Evolutionary conservation across 2,888 invertebrate species (phyloP).

Genomic region (Polyommatus iphigenia): DNA sequence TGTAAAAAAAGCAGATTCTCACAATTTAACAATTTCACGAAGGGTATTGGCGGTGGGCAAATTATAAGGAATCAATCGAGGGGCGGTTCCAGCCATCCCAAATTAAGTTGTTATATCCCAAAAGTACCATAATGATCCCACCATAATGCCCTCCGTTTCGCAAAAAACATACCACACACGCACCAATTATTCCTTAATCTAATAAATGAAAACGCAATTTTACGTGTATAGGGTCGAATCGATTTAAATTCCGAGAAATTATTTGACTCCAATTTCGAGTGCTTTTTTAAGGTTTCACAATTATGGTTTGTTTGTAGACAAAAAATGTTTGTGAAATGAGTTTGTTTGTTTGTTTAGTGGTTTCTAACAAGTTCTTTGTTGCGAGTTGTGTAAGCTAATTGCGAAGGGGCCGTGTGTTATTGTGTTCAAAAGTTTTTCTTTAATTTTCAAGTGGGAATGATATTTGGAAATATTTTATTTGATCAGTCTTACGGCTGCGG

Average conservation of each 20-base stretch:
- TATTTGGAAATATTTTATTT: not conserved
- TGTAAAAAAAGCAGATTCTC: slow-evolving; percentile 1
- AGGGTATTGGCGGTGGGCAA: slow-evolving; percentile 62
- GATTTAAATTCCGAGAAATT: slow-evolving; percentile 51
- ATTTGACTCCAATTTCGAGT: slow-evolving; percentile 39
- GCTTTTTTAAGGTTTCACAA: slow-evolving; percentile 36
- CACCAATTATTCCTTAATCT: slow-evolving; percentile 67
- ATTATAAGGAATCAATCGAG: slow-evolving; percentile 76
- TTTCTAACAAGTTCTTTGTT: slow-evolving; percentile 39
- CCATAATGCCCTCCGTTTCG: slow-evolving; percentile 65
- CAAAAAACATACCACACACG: slow-evolving; percentile 70
- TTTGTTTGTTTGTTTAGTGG: slow-evolving; percentile 36
- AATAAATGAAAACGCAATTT: slow-evolving; percentile 67
- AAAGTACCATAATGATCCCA: slow-evolving; percentile 65
- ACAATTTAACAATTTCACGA: slow-evolving; percentile 60
- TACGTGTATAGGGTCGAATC: slow-evolving; percentile 52
- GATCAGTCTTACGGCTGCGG: not conserved
- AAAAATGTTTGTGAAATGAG: slow-evolving; percentile 39
- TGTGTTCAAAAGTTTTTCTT: slow-evolving; percentile 27
- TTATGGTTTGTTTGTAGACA: slow-evolving; percentile 40
- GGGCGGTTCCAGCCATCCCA: slow-evolving; percentile 72
- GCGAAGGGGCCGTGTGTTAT: slow-evolving; percentile 25
- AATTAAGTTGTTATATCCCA: slow-evolving; percentile 75
- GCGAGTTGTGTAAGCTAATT: slow-evolving; percentile 34
- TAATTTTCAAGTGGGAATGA: slow-evolving; percentile 22